Conservation (phyloP, 1,140 invertebrate species). For the Teleopsis dalmanni region DNA sequence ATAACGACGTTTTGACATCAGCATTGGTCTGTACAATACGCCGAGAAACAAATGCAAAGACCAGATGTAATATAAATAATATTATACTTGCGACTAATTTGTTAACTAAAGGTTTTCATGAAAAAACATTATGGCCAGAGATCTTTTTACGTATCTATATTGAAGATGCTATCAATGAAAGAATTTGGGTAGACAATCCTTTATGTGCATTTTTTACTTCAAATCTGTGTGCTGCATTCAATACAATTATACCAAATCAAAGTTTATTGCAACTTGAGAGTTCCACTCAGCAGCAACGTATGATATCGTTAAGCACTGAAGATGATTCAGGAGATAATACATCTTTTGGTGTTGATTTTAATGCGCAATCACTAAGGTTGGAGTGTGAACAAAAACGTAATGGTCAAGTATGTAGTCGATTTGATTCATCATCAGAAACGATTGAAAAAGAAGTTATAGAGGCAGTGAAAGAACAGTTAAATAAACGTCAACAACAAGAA, state of each 20-base stretch:
- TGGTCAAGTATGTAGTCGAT: conserved; percentile 51
- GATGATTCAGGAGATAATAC: conserved; percentile 49
- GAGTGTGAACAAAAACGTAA: conserved; percentile 38
- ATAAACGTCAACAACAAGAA: conserved; percentile 74
- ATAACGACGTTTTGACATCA: conserved; percentile 69
- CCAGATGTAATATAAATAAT: conserved; percentile 61
- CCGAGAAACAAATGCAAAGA: conserved; percentile 62
- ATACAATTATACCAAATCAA: conserved; percentile 67
- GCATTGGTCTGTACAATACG: conserved; percentile 77
- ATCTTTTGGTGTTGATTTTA: conserved; percentile 1
- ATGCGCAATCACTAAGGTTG: conserved; percentile 3
- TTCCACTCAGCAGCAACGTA: conserved; percentile 34
- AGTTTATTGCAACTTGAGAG: conserved; percentile 53
- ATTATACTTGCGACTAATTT: conserved; percentile 81
- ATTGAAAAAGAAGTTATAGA: conserved; percentile 79
- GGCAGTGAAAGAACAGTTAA: conserved; percentile 78
- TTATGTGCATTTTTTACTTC: conserved; percentile 88
- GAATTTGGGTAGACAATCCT: conserved; percentile 87
- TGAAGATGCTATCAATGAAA: conserved; percentile 87
- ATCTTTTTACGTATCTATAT: conserved; percentile 76
- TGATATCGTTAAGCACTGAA: conserved; percentile 46
- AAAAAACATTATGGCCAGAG: conserved; percentile 71
- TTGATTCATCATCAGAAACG: conserved; percentile 55
- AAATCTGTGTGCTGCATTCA: conserved; percentile 82
- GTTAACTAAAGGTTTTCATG: conserved; percentile 71